phyloP scores from a whole-genome alignment of 2,888 invertebrate genomes.

The Ceratothoa steindachneri region DNA sequence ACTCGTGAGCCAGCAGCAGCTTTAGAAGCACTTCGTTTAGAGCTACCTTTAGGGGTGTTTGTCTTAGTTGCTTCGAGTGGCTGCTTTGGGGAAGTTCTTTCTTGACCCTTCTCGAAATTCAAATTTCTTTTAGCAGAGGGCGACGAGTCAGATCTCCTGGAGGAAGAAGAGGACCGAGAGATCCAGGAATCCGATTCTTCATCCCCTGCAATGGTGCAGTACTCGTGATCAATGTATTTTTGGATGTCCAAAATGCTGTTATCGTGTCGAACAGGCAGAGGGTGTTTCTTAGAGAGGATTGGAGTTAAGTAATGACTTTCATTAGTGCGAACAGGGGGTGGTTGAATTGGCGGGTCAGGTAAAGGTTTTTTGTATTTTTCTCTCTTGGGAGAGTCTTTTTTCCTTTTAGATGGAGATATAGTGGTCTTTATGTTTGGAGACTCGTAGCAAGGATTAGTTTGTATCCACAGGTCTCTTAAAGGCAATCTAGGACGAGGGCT shows the following conservation, averaged over 20 bases:
- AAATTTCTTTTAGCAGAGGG: slow-evolving; percentile 34
- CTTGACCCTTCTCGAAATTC: slow-evolving; percentile 17
- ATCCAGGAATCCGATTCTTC: slow-evolving; percentile 44
- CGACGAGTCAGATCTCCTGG: slow-evolving; percentile 26
- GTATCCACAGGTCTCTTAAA: slow-evolving; percentile 17
- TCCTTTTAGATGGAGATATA: not conserved
- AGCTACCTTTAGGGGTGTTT: not conserved
- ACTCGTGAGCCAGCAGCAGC: not conserved
- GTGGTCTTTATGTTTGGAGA: slow-evolving; percentile 24
- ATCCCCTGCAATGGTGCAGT: slow-evolving; percentile 44
- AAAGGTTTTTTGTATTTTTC: slow-evolving; percentile 6
- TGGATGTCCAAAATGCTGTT: slow-evolving; percentile 22
- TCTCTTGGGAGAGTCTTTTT: not conserved
- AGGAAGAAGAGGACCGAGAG: slow-evolving; percentile 29
- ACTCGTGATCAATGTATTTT: slow-evolving; percentile 42
- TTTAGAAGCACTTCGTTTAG: not conserved
- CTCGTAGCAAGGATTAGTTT: slow-evolving; percentile 40
- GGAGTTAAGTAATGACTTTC: not conserved
- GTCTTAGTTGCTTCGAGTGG: not conserved
- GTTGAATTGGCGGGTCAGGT: not conserved
- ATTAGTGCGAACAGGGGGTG: not conserved
- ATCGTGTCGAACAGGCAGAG: not conserved
- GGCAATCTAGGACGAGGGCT: not conserved
- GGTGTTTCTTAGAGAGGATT: not conserved
- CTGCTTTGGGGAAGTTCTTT: not conserved